phyloP scores from a whole-genome alignment of 1,140 invertebrate genomes.

The Drosophila virilis region DNA sequence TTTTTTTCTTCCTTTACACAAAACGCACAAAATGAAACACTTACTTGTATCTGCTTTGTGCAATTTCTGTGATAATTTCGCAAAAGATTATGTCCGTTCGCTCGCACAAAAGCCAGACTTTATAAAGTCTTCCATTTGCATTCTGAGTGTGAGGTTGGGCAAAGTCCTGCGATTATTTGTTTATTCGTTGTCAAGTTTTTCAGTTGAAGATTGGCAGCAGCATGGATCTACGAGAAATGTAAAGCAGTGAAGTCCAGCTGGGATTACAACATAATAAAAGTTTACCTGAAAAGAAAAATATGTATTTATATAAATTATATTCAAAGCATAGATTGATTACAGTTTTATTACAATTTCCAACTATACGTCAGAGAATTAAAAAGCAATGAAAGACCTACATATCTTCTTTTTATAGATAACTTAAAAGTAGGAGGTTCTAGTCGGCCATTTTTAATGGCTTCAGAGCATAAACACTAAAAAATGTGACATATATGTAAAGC shows the following conservation, averaged over 20 bases:
- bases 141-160: background rate
- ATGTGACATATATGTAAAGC: too few species aligned
- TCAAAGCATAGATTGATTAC: background rate
- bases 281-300: background rate
- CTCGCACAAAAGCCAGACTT: conserved; percentile 1
- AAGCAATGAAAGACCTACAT: too few species aligned
- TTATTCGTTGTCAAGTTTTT: background rate
- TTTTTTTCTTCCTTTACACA: background rate
- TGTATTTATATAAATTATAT: background rate
- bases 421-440: too few species aligned
- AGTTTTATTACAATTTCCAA: too few species aligned
- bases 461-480: too few species aligned
- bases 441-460: too few species aligned
- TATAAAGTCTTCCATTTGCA: conserved; percentile 30
- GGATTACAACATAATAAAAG: too few species aligned
- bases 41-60: conserved; percentile 44
- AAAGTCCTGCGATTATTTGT: background rate
- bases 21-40: conserved; percentile 45
- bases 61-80: conserved; percentile 67
- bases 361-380: too few species aligned
- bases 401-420: too few species aligned
- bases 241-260: too few species aligned
- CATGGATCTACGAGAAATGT: too few species aligned
- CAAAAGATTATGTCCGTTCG: conserved; percentile 33
- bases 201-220: background rate